Evolutionary conservation across 2,797 vertebrate genomes (phyloP).

Genomic region (Cirrhinus molitorella): DNA sequence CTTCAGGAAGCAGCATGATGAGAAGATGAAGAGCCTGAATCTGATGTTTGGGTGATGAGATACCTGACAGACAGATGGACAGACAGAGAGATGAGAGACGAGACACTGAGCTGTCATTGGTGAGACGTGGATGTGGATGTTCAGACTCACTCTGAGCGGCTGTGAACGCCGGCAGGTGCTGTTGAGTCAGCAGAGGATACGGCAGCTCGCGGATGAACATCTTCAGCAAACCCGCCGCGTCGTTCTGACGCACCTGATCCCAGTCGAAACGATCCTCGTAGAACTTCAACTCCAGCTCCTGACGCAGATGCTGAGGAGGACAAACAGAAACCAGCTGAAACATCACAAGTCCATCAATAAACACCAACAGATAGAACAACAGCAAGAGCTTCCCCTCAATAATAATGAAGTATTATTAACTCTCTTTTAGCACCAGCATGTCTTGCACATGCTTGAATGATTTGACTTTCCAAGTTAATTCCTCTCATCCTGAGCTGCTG

Average conservation of each 20-base stretch:
- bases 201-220: conserved; percentile 95
- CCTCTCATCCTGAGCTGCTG: background rate
- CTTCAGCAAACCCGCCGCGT: conserved; percentile 92
- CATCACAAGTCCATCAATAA: background rate
- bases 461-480: background rate
- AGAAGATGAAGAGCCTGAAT: conserved; percentile 94
- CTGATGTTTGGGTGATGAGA: conserved; percentile 87
- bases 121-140: background rate
- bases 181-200: conserved; percentile 88
- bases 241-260: conserved; percentile 90
- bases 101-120: background rate
- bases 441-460: too few species aligned
- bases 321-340: conserved; percentile 23
- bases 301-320: conserved; percentile 83
- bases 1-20: conserved; percentile 90
- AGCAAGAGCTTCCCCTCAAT: background rate
- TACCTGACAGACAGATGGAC: conserved; percentile 74
- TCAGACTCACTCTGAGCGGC: conserved; percentile 86
- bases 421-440: background rate
- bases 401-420: background rate
- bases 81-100: conserved; percentile 11
- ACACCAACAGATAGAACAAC: too few species aligned
- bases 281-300: conserved; percentile 89
- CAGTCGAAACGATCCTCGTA: conserved; percentile 88
- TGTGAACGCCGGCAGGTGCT: conserved; percentile 88